phyloP scores from a whole-genome alignment of 2,113 vertebrate species.

The Prionailurus bengalensis region DNA sequence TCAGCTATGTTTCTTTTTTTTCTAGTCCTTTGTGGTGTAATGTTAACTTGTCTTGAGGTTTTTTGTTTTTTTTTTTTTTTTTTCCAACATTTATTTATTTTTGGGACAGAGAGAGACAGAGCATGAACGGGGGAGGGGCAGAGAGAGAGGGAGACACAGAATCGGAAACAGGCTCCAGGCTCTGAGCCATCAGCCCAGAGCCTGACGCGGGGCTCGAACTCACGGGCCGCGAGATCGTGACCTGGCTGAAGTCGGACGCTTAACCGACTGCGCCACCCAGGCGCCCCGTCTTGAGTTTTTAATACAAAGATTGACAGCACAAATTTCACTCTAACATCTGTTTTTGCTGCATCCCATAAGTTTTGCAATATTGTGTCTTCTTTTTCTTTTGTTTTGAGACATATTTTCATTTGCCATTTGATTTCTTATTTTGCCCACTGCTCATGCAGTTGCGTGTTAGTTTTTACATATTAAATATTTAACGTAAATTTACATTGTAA shows the following conservation, averaged over 20 bases:
- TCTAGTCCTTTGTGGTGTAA: neutral
- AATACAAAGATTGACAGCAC: neutral
- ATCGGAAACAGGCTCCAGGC: too few relatives aligned
- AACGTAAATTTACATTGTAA: neutral
- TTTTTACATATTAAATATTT: neutral
- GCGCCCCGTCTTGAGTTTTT: neutral
- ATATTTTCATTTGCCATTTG: neutral
- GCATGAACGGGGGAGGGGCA: too few relatives aligned
- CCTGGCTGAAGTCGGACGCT: too few relatives aligned
- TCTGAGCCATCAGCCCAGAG: too few relatives aligned
- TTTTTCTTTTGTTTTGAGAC: neutral
- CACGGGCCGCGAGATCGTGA: too few relatives aligned
- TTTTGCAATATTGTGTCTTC: neutral
- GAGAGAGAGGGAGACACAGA: too few relatives aligned
- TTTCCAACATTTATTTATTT: too few relatives aligned
- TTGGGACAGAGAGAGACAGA: too few relatives aligned
- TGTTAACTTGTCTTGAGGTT: neutral
- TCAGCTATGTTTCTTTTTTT: neutral
- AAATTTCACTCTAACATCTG: neutral
- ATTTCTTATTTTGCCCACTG: neutral
- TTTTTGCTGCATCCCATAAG: neutral
- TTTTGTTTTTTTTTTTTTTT: too few relatives aligned
- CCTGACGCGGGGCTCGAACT: too few relatives aligned
- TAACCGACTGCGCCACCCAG: too few relatives aligned
- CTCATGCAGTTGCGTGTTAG: neutral